phyloP scores from a whole-genome alignment of 2,113 vertebrate genomes.

The Bambusicola thoracicus region DNA sequence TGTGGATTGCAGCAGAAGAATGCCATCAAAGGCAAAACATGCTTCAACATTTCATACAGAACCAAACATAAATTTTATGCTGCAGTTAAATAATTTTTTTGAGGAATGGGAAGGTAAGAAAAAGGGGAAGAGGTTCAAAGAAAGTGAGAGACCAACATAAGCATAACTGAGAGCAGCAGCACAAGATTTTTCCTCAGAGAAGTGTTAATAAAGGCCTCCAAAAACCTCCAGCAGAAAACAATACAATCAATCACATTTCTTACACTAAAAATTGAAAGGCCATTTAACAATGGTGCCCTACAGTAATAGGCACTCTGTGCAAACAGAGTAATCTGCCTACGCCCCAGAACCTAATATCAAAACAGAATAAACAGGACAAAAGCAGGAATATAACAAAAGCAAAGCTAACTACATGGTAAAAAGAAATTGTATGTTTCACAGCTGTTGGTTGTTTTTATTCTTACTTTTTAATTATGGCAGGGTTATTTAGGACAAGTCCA shows the following conservation, averaged over 20 bases:
- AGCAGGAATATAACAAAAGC: neutral
- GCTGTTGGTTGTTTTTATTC: neutral
- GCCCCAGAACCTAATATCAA: neutral
- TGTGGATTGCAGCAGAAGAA: slow-evolving; percentile 27
- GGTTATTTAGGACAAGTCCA: neutral
- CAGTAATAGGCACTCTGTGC: neutral
- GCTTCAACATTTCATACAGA: neutral
- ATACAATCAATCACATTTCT: neutral
- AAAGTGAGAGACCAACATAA: slow-evolving; percentile 23
- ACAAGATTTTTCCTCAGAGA: slow-evolving; percentile 34
- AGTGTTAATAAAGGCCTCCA: slow-evolving; percentile 22
- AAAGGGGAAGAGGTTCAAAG: slow-evolving; percentile 42
- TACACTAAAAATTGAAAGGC: neutral
- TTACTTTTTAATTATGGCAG: neutral
- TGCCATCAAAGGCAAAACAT: slow-evolving; percentile 5
- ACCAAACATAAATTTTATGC: slow-evolving; percentile 1
- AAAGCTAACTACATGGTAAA: neutral
- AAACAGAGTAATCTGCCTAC: neutral
- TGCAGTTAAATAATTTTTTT: neutral
- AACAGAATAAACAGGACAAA: neutral
- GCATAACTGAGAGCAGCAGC: slow-evolving; percentile 45
- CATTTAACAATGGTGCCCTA: neutral
- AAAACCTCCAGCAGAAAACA: slow-evolving; percentile 48
- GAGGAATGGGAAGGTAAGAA: slow-evolving; percentile 10
- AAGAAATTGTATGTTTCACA: neutral